phyloP scores from a whole-genome alignment of 2,888 invertebrate genomes.

The Autographa pulchrina region DNA sequence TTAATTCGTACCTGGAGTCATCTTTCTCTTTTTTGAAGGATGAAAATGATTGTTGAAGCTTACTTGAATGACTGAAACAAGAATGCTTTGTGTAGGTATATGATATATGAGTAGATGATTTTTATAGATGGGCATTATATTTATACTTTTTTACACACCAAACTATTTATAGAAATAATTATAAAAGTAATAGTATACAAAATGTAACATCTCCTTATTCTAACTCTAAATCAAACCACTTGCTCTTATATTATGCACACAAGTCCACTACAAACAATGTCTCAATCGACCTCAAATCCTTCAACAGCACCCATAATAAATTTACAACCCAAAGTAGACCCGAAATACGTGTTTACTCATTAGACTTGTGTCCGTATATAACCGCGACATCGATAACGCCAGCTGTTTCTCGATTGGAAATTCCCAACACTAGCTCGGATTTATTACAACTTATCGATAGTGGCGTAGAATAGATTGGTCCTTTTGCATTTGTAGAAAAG shows the following conservation, averaged over 20 bases:
- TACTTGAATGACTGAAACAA: too few relatives aligned
- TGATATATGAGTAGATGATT: too few relatives aligned
- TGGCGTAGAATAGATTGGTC: background rate
- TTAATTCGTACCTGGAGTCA: too few relatives aligned
- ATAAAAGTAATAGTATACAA: too few relatives aligned
- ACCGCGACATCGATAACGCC: slow-evolving; percentile 54
- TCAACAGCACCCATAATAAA: slow-evolving; percentile 38
- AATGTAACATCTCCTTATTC: too few relatives aligned
- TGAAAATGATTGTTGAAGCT: too few relatives aligned
- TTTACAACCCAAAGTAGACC: slow-evolving; percentile 42
- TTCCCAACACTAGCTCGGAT: slow-evolving; percentile 62
- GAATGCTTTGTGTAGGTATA: too few relatives aligned
- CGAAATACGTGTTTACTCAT: slow-evolving; percentile 45
- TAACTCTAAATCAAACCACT: background rate
- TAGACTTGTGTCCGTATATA: slow-evolving; percentile 57
- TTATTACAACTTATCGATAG: slow-evolving; percentile 63
- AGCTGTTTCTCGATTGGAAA: slow-evolving; percentile 65
- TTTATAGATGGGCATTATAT: too few relatives aligned
- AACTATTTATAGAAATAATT: too few relatives aligned
- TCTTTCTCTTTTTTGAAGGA: too few relatives aligned
- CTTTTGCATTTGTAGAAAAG: background rate
- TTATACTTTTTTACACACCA: too few relatives aligned
- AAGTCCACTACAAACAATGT: background rate
- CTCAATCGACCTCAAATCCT: slow-evolving; percentile 29
- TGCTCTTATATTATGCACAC: background rate